Evolutionary conservation across 2,888 invertebrate species (phyloP), one percentile per base, ranked within the genome.

Genomic region (Tipula lateralis): DNA sequence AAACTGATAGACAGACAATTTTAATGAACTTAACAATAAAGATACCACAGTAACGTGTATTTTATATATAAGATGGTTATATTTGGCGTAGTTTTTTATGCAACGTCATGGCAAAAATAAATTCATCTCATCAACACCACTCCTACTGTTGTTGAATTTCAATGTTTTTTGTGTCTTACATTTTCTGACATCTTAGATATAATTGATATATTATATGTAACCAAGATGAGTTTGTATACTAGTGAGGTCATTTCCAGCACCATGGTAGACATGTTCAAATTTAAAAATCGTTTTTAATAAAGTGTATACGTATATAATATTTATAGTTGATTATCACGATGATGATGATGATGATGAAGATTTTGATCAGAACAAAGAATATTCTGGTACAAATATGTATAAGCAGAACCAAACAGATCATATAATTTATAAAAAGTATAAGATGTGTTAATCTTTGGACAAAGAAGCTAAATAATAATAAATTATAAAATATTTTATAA

Each of bases 1-100:
- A 66, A 66, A 66, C 24, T 66, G 66, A 66, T 66, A 66, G 66
- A 66, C 66, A 66, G 66, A 66, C 66, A 66, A 66, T 66, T 66
- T 66, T 66, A 66, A 66, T 66, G 66, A 66, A 66, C 66, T 66
- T 66, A 66, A 66, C 19, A 66, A 66, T 66, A 9, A 66, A 66
- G 66, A 66, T 24, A 66, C 66, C 66, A 66, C 66, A 24, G 66
- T 24, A 24, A 66, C 24, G 24, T 66, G 66, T 66, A 66, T 24
- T 66, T 66, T 66, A 66, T 66, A 3, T 24, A 24, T 2, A 19
- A 50, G 44, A 4, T 50, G 44, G 6, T n/a, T 50, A 16, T 66
- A 66, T 66, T 66, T 50, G 50, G 50, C 50, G 50, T 50, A 19
- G n/a, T 50, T 6, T 16, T 50, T 50, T 66, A 12, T 66, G 66